Conservation (phyloP, 2,113 vertebrate species). For the Myiozetetes cayanensis region DNA sequence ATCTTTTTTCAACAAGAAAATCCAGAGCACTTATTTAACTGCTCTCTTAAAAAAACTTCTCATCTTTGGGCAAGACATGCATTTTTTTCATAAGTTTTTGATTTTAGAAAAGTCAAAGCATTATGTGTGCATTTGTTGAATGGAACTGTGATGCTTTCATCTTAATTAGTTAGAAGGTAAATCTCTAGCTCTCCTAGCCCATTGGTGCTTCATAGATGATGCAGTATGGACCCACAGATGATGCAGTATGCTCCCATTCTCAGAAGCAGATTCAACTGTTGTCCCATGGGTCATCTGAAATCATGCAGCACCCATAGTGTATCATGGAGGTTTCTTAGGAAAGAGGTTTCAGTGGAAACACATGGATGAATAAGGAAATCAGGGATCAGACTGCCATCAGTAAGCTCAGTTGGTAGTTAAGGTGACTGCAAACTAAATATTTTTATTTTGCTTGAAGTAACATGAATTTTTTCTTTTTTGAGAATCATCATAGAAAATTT, state of each 20-base stretch:
- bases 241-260: not conserved
- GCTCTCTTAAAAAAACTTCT: not conserved
- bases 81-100: not conserved
- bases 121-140: not conserved
- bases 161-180: not conserved
- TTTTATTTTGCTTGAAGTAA: not conserved
- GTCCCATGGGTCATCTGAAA: fast-evolving
- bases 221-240: not conserved
- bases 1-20: not conserved
- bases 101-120: not conserved
- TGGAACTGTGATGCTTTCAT: not conserved
- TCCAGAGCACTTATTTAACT: not conserved
- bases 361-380: not conserved
- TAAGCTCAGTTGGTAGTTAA: not conserved
- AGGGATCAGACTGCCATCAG: not conserved
- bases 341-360: not conserved
- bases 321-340: not conserved
- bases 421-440: not conserved
- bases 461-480: not conserved
- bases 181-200: fast-evolving
- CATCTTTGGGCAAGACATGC: not conserved
- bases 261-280: not conserved
- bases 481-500: not conserved
- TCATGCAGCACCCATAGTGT: not conserved
- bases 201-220: not conserved